These are phyloP conservation scores for Brachyptera putata DNA, from an alignment of 2,888 invertebrate genomes.

Conservation along the genomic window DNA sequence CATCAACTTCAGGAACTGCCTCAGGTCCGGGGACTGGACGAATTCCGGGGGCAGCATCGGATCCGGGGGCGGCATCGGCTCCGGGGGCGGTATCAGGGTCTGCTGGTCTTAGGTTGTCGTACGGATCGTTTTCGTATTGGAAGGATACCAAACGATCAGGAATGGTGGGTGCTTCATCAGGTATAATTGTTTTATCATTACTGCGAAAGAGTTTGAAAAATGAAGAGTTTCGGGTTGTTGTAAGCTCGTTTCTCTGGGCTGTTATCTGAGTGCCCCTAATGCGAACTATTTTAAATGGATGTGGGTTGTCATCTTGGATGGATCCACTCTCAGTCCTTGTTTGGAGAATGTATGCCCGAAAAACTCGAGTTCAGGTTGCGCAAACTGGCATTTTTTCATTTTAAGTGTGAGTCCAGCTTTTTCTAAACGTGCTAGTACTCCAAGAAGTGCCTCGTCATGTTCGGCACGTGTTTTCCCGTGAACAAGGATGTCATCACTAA, in stretches of 20 bases:
- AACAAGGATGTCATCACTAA: constrained; percentile 5
- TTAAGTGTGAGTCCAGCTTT: constrained; percentile 1
- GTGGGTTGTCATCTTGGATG: neutral
- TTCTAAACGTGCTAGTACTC: neutral
- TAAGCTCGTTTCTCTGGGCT: neutral
- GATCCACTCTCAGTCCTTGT: neutral
- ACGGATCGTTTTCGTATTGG: no score
- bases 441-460: neutral
- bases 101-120: no score
- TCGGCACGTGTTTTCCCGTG: neutral
- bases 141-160: no score
- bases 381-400: neutral
- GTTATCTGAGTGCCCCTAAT: neutral
- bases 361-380: neutral
- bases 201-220: neutral
- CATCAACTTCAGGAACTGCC: no score
- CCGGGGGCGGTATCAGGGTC: no score
- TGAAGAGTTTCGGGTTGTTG: neutral
- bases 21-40: no score
- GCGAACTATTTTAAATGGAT: neutral
- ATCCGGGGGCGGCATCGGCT: no score
- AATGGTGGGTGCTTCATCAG: no score
- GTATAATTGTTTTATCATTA: no score
- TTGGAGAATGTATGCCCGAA: neutral
- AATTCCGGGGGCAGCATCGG: no score